Evolutionary conservation across 92 coral and sea anemone species (phyloP).

Genomic region (Paramuricea clavata): DNA sequence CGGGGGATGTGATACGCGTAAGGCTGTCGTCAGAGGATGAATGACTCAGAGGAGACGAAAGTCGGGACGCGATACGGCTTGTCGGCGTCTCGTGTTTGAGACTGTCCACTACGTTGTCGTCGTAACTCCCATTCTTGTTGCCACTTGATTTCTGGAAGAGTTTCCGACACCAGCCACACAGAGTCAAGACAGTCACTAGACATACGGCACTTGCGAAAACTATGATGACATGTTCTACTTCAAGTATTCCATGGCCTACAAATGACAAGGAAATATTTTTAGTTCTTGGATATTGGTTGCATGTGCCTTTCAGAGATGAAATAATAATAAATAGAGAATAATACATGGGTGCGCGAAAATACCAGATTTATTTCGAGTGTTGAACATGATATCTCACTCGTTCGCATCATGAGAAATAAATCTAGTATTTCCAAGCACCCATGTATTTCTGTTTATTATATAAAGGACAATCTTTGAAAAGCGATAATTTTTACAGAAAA

Average conservation of each 20-base stretch:
- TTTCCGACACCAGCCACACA: conserved; percentile 90
- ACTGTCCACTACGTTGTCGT: conserved; percentile 52
- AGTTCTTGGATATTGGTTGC: too few relatives aligned
- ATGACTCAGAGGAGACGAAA: conserved; percentile 36
- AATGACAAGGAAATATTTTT: neutral
- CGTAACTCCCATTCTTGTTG: conserved; percentile 45
- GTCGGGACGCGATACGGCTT: conserved; percentile 16
- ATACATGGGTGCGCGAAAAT: too few relatives aligned
- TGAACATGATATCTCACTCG: too few relatives aligned
- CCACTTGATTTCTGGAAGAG: conserved; percentile 75
- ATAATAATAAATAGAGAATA: too few relatives aligned
- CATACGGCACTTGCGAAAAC: conserved; percentile 87
- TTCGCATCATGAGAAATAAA: too few relatives aligned
- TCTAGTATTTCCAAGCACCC: too few relatives aligned
- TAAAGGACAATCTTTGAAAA: too few relatives aligned
- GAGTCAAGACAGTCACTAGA: conserved; percentile 73
- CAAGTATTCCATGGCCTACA: conserved; percentile 26
- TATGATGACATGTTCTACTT: conserved; percentile 60
- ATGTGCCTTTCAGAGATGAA: too few relatives aligned
- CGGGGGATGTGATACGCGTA: conserved; percentile 70
- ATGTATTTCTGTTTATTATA: too few relatives aligned
- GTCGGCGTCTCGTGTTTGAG: neutral
- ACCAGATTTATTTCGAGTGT: too few relatives aligned
- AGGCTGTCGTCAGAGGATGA: conserved; percentile 67
- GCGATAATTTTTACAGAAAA: too few relatives aligned